Conservation (phyloP, 2,797 vertebrate genomes). For the Eupleurogrammus muticus region DNA sequence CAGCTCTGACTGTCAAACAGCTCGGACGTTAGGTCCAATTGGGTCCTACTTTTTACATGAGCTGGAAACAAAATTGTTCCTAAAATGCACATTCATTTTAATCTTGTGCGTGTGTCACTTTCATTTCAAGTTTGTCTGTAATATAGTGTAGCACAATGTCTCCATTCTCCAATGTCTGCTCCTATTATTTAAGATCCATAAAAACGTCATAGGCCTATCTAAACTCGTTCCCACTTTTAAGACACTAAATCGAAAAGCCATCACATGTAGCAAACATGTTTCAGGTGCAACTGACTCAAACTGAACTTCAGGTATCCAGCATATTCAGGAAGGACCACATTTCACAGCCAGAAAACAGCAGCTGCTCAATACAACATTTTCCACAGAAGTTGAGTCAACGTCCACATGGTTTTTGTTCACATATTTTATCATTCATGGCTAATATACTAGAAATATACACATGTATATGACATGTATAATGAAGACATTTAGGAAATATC, state of each 20-base stretch:
- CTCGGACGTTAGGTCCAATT: not conserved
- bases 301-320: not conserved
- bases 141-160: not conserved
- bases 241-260: not conserved
- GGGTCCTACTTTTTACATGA: not conserved
- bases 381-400: too few relatives aligned
- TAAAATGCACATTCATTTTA: not conserved
- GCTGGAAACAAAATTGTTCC: not conserved
- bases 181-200: not conserved
- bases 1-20: not conserved
- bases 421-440: too few relatives aligned
- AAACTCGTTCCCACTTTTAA: not conserved
- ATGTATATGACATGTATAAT: too few relatives aligned
- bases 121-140: not conserved
- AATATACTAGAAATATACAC: too few relatives aligned
- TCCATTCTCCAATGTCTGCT: too few relatives aligned
- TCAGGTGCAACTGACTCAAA: not conserved
- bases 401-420: too few relatives aligned
- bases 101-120: not conserved
- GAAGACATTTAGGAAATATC: too few relatives aligned
- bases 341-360: constrained; percentile 12
- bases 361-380: not conserved
- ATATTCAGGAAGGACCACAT: not conserved
- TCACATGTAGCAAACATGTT: not conserved
- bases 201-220: not conserved